These are phyloP conservation scores for Mixornis gularis DNA, from an alignment of 2,113 vertebrate species.

Conservation along the genomic window DNA sequence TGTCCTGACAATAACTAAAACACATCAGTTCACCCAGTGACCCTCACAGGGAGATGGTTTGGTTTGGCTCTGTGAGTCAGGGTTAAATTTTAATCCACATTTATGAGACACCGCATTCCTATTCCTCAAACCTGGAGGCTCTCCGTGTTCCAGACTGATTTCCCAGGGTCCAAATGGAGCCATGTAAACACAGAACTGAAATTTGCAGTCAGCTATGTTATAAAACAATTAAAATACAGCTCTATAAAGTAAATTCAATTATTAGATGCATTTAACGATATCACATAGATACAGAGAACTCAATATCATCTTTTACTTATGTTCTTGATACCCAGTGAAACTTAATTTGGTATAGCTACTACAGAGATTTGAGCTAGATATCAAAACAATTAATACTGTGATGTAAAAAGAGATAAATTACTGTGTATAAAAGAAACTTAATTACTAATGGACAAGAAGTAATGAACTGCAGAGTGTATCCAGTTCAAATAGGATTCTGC, in stretches of 20 bases:
- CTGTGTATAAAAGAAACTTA: slow-evolving; percentile 46
- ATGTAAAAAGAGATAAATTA: slow-evolving; percentile 52
- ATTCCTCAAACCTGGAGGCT: not conserved
- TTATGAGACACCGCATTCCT: not conserved
- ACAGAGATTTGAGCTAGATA: slow-evolving; percentile 36
- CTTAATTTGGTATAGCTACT: slow-evolving; percentile 21
- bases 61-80: not conserved
- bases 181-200: not conserved
- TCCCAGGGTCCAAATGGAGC: not conserved
- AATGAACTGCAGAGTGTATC: slow-evolving; percentile 3
- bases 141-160: not conserved
- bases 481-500: slow-evolving; percentile 19
- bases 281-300: not conserved
- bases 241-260: slow-evolving; percentile 17
- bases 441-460: slow-evolving; percentile 49
- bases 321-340: not conserved
- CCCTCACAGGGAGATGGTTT: not conserved
- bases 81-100: rapidly evolving
- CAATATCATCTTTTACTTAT: slow-evolving; percentile 17
- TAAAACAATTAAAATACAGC: not conserved
- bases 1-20: not conserved
- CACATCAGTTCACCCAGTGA: not conserved
- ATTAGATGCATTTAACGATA: not conserved
- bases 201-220: not conserved
- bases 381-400: slow-evolving; percentile 43